phyloP scores from a whole-genome alignment of 2,113 vertebrate species.

The Bubo bubo region DNA sequence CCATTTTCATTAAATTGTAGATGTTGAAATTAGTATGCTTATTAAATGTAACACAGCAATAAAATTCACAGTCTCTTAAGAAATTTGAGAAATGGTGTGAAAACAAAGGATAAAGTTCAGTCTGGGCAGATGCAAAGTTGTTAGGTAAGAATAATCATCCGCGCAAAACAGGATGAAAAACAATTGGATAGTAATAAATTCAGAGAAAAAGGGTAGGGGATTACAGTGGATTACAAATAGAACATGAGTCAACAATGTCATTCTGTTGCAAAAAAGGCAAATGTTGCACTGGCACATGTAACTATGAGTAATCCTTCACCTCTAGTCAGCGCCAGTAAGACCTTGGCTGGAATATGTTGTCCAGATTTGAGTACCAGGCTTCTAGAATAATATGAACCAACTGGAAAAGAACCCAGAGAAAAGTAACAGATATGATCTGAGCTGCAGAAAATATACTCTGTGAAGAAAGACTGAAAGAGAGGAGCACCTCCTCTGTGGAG shows the following conservation, averaged over 20 bases:
- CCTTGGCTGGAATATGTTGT: neutral
- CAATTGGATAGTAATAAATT: neutral
- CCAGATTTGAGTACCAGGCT: neutral
- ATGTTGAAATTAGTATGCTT: neutral
- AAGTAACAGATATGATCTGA: neutral
- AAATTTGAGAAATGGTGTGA: neutral
- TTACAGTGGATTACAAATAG: conserved; percentile 25
- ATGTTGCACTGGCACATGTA: neutral
- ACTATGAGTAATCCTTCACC: neutral
- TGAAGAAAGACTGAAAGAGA: neutral
- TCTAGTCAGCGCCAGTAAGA: neutral
- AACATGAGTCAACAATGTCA: conserved; percentile 12
- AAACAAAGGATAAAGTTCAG: neutral
- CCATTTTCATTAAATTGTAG: neutral
- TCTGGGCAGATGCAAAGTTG: neutral
- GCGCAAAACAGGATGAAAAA: neutral
- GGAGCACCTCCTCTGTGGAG: neutral
- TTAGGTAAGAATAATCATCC: neutral
- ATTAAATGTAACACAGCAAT: neutral
- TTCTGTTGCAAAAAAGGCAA: conserved; percentile 14
- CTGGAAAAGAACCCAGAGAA: neutral
- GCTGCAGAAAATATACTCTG: neutral
- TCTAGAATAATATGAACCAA: neutral
- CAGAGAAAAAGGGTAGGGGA: neutral
- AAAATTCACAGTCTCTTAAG: neutral